phyloP scores from a whole-genome alignment of 2,797 vertebrate species.

The Protonibea diacanthus region DNA sequence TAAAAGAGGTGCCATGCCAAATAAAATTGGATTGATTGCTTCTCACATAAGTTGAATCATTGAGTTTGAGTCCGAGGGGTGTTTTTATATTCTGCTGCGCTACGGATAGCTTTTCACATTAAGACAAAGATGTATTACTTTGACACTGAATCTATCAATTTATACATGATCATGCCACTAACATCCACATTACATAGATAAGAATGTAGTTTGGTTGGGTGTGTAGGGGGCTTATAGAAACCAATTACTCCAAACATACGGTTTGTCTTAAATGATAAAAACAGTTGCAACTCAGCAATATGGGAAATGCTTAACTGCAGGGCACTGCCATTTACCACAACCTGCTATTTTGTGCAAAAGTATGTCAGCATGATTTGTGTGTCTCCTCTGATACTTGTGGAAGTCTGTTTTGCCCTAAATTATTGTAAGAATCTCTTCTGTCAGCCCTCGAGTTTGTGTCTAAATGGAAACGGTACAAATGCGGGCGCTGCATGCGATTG shows the following conservation, averaged over 20 bases:
- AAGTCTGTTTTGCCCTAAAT: constrained; percentile 47
- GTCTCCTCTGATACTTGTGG: constrained; percentile 23
- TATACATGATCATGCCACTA: background rate
- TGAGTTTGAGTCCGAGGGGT: constrained; percentile 4
- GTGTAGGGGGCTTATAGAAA: background rate
- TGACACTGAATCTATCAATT: constrained; percentile 23
- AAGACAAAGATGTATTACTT: constrained; percentile 38
- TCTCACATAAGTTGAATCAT: constrained; percentile 72
- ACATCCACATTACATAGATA: background rate
- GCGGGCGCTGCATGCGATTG: background rate
- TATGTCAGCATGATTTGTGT: constrained; percentile 51
- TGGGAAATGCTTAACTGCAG: constrained; percentile 53
- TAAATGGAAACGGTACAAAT: constrained; percentile 28
- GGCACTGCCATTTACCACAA: constrained; percentile 49
- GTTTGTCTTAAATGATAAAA: constrained; percentile 16
- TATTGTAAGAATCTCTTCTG: constrained; percentile 16
- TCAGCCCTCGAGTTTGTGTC: constrained; percentile 5
- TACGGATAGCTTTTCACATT: constrained; percentile 14
- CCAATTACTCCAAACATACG: background rate
- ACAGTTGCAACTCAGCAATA: constrained; percentile 40
- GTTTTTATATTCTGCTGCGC: constrained; percentile 39
- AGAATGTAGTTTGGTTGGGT: background rate
- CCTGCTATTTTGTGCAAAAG: constrained; percentile 29
- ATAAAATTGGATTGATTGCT: constrained; percentile 72
- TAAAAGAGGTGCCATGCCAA: constrained; percentile 66